Base-by-base conservation (phyloP, 2,797 vertebrate genomes). In the Molossus molossus region DNA sequence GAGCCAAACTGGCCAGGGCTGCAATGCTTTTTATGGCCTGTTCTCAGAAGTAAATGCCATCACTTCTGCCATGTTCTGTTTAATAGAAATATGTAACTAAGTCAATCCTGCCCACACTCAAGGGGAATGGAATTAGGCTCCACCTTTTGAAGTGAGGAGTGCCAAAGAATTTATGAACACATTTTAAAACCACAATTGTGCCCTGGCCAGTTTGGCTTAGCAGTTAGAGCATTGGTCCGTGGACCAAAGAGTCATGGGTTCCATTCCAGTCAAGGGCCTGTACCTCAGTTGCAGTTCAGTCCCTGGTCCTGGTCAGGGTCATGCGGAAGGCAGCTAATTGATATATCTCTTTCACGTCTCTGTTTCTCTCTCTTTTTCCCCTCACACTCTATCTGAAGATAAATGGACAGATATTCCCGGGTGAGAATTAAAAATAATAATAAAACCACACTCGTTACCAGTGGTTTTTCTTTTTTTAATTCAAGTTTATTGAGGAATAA, bases 401-500 rank as follows among this genome's bases (percentile, higher is more conserved):
- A 45, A 45, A 45, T 45, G 40, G 40, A 45, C 40, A 45, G 40
- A 45, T 45, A 45, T 45, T 6, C 40, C 40, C 6, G 3, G 40
- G 40, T 45, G 40, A 45, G 40, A 6, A 45, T 45, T 45, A 45
- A 45, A 45, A 45, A 45, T 45, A 45, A 45, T 45, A 45, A 45
- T 73, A 75, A 91, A 79, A 93, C 9, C 40, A 65, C n/a, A 85
- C 64, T 89, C 14, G 2, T 91, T 92, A 13, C 73, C 25, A 40
- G 29, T 21, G 27, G 21, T 40, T 13, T 29, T 55, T 48, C 37
- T 72, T 76, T 87, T 88, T 53, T 21, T 45, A 62, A 93, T 82
- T 92, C n/a, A 40, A 9, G 18, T 89, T 85, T 53, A 92, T 75
- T 57, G 20, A 62, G 15, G 37, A 96, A 81, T 80, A 80, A 90